Conservation (phyloP, 2,113 vertebrate genomes). For the Neolamprologus hecqui region DNA sequence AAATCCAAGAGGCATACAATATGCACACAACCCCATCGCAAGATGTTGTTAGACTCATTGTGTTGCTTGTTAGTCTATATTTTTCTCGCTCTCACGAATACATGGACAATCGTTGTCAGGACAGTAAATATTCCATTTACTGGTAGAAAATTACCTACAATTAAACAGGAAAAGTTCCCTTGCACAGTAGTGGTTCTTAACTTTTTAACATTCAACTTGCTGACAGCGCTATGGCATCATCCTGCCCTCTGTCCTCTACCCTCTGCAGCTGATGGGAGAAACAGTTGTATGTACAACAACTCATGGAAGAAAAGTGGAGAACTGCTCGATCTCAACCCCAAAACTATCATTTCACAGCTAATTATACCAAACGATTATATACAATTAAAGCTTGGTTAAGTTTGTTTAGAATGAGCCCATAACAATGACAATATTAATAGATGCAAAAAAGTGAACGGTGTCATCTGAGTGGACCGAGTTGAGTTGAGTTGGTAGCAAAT, state of each 20-base stretch:
- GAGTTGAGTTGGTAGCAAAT: not conserved
- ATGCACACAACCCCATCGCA: not conserved
- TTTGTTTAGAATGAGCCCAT: not conserved
- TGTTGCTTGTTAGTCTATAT: not conserved
- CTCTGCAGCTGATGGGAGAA: not conserved
- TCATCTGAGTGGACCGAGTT: not conserved
- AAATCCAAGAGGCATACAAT: not conserved
- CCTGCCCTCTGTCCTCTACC: not conserved
- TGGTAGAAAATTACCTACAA: not conserved
- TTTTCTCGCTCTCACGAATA: not conserved
- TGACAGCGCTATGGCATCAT: not conserved
- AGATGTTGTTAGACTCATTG: not conserved
- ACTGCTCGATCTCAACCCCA: rapidly evolving
- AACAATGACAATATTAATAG: not conserved
- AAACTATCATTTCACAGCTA: not conserved
- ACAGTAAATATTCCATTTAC: not conserved
- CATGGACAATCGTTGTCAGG: not conserved
- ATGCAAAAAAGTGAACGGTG: not conserved
- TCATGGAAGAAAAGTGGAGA: not conserved
- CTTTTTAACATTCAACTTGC: not conserved
- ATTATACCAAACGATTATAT: not conserved
- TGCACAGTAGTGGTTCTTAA: not conserved
- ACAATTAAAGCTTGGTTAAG: not conserved
- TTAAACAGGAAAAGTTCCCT: not conserved
- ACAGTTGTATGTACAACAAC: rapidly evolving